These are phyloP conservation scores for Eunapius fragilis DNA, from an alignment of 37 sponge, comb jelly and placozoan species.

Conservation along the genomic window DNA sequence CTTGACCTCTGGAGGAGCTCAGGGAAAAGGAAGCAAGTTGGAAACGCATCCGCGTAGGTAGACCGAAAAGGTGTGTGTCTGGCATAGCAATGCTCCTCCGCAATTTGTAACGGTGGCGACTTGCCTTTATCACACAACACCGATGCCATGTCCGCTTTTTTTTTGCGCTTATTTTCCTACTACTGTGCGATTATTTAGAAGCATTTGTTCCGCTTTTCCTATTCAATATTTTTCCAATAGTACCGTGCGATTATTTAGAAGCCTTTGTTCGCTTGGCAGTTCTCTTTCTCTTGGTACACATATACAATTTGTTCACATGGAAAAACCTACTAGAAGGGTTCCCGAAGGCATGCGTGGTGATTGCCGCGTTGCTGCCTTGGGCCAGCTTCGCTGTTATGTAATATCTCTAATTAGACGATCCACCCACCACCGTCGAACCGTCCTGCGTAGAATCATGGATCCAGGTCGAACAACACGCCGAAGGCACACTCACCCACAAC, in stretches of 20 bases:
- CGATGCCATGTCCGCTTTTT: no score
- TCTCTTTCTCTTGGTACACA: no score
- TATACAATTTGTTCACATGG: no score
- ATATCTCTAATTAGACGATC: background rate
- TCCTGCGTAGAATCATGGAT: constrained; percentile 41
- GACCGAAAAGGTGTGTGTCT: constrained; percentile 31
- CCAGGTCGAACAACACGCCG: constrained; percentile 17
- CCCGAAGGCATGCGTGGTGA: background rate
- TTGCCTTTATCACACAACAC: background rate
- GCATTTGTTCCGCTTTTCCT: no score
- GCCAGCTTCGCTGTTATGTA: background rate
- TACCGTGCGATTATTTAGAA: background rate
- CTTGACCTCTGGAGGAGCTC: background rate
- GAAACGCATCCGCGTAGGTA: constrained; percentile 5
- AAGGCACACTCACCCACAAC: constrained; percentile 33
- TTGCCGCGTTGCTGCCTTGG: background rate
- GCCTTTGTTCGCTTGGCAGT: no score
- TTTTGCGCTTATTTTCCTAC: no score
- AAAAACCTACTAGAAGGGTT: background rate
- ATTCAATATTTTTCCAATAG: background rate
- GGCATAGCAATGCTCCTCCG: constrained; percentile 59
- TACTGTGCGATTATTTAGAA: no score
- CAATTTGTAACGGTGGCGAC: constrained; percentile 2
- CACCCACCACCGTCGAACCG: background rate
- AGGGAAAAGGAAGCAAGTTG: constrained; percentile 38